These are phyloP conservation scores for Tetheella fluctuosa DNA, from an alignment of 2,888 invertebrate species.

Conservation along the genomic window DNA sequence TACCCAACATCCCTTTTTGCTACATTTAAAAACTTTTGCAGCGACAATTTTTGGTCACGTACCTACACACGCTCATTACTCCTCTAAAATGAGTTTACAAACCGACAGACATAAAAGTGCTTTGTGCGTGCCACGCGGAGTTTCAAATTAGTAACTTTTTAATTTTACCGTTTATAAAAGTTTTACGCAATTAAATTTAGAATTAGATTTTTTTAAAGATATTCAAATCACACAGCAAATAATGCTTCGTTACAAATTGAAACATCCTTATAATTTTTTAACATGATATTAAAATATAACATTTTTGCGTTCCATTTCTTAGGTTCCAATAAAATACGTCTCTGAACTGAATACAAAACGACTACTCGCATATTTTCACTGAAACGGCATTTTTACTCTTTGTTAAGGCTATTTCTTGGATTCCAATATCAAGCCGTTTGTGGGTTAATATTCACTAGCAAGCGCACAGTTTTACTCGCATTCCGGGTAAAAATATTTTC, in stretches of 20 bases:
- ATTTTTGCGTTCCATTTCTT: neutral
- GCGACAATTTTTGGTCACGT: neutral
- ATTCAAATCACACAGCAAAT: neutral
- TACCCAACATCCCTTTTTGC: too few species aligned
- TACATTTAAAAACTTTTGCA: neutral
- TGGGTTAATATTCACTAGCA: neutral
- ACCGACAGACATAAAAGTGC: slow-evolving; percentile 2
- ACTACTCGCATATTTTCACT: neutral
- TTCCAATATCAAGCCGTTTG: neutral
- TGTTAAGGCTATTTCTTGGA: neutral
- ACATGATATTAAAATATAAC: neutral
- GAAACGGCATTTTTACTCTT: neutral
- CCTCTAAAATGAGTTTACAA: neutral
- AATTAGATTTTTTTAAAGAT: neutral
- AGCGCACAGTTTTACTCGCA: neutral
- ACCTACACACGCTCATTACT: neutral
- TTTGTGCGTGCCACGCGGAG: neutral
- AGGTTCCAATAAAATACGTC: neutral
- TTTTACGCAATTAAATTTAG: neutral
- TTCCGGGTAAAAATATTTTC: neutral
- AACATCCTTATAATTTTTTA: too few species aligned
- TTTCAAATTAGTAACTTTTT: neutral
- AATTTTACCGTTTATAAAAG: neutral
- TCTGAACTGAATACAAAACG: neutral
- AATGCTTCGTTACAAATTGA: too few species aligned